These are phyloP conservation scores for Brachionus rotundiformis DNA, from an alignment of 1,140 invertebrate species.

Conservation along the genomic window DNA sequence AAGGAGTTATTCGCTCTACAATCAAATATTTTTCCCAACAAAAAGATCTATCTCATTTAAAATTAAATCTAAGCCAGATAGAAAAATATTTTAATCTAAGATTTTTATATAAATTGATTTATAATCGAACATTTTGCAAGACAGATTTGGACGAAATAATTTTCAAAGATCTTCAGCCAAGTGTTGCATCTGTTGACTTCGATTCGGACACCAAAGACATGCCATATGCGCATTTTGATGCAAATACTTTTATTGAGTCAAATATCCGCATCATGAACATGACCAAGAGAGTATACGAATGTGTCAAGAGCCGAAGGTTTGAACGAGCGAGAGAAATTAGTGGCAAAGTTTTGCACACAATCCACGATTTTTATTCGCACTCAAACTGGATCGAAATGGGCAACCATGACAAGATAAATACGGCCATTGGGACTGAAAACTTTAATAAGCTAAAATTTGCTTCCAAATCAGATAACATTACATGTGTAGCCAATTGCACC, in stretches of 20 bases:
- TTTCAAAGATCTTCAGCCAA: background rate
- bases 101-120: background rate
- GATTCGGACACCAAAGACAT: slow-evolving; percentile 27
- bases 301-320: background rate
- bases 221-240: slow-evolving; percentile 51
- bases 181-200: slow-evolving; percentile 18
- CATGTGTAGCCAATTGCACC: slow-evolving; percentile 15
- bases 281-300: background rate
- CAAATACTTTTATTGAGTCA: background rate
- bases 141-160: slow-evolving; percentile 31
- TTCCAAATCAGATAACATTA: background rate
- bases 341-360: slow-evolving; percentile 46
- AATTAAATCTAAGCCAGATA: background rate
- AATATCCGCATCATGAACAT: slow-evolving; percentile 33
- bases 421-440: background rate
- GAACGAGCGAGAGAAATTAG: slow-evolving; percentile 12
- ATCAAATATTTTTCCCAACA: slow-evolving; percentile 10
- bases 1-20: slow-evolving; percentile 24
- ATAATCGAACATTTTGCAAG: background rate
- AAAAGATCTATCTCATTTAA: background rate
- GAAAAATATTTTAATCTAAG: background rate
- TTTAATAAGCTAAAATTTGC: background rate
- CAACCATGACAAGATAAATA: slow-evolving; percentile 20
- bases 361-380: slow-evolving; percentile 52
- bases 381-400: slow-evolving; percentile 53